Percentiles rank a stretch among this genome's conserved stretches.
Evolutionary conservation across 1,140 invertebrate species (phyloP).

Genomic region (Leptinotarsa texana): DNA sequence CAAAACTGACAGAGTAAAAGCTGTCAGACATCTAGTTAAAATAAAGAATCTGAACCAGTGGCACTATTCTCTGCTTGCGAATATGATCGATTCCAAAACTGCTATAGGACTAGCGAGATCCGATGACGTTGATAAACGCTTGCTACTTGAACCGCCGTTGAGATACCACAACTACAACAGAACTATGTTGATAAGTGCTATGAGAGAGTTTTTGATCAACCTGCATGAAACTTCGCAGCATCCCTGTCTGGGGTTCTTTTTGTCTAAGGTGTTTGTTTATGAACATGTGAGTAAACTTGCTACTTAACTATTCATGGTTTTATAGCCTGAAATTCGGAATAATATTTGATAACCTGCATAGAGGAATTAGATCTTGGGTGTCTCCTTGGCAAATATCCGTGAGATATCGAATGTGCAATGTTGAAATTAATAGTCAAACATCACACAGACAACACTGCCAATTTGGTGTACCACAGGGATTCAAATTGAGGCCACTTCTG

Average conservation of each 20-base stretch:
- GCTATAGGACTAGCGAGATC: slow-evolving; percentile 67
- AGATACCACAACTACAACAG: slow-evolving; percentile 57
- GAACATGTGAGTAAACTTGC: slow-evolving; percentile 55
- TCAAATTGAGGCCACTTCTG: no score
- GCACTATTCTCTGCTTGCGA: slow-evolving; percentile 67
- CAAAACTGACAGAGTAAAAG: slow-evolving; percentile 50
- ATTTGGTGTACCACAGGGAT: no score
- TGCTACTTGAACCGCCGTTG: slow-evolving; percentile 68
- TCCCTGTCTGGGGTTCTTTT: slow-evolving; percentile 67
- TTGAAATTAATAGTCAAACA: no score
- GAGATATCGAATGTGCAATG: no score
- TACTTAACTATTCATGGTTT: slow-evolving; percentile 24
- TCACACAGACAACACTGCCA: no score
- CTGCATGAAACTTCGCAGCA: slow-evolving; percentile 62
- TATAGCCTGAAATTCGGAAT: no score
- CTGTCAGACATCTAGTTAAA: slow-evolving; percentile 54
- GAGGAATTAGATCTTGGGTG: no score
- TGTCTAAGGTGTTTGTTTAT: slow-evolving; percentile 66
- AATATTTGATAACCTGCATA: no score
- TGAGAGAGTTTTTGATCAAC: slow-evolving; percentile 61
- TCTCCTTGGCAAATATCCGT: no score
- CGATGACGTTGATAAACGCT: slow-evolving; percentile 60
- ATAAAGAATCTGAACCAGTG: slow-evolving; percentile 57
- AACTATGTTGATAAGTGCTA: slow-evolving; percentile 59
- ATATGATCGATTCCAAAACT: slow-evolving; percentile 67